Conservation (phyloP, 1,140 invertebrate genomes). For the Stenopsyche tienmushanensis region DNA sequence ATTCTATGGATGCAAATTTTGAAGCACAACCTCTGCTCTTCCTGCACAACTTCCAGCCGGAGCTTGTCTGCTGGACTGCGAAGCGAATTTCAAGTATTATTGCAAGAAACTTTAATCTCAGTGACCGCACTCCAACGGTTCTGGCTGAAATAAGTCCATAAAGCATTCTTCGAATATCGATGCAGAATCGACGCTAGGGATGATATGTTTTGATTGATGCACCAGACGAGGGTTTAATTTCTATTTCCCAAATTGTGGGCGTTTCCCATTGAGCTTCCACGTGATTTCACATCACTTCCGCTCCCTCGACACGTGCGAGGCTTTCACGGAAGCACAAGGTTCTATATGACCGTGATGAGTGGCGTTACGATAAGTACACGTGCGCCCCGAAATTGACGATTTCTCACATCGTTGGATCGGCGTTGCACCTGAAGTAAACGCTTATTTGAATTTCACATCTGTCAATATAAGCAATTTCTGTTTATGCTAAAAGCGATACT, state of each 20-base stretch:
- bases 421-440: not conserved
- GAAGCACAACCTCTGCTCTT: not conserved
- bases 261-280: slow-evolving; percentile 4
- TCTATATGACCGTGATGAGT: not conserved
- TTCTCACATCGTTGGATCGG: slow-evolving; percentile 22
- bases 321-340: not conserved
- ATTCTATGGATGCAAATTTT: slow-evolving; percentile 2
- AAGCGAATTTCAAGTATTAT: not conserved
- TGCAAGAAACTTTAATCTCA: too few relatives aligned
- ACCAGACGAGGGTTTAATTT: slow-evolving; percentile 33
- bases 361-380: not conserved
- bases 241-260: slow-evolving; percentile 37
- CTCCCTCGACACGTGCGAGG: not conserved
- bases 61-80: not conserved
- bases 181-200: not conserved
- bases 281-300: not conserved
- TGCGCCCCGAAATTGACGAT: slow-evolving; percentile 23
- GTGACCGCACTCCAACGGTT: not conserved
- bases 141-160: not conserved
- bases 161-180: not conserved
- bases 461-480: too few relatives aligned
- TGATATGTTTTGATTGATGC: slow-evolving; percentile 33
- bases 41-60: not conserved
- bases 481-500: too few relatives aligned
- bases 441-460: not conserved